These are phyloP conservation scores for Oikopleura dioica DNA, from an alignment of 23 tunicate genomes.

Conservation along the genomic window DNA sequence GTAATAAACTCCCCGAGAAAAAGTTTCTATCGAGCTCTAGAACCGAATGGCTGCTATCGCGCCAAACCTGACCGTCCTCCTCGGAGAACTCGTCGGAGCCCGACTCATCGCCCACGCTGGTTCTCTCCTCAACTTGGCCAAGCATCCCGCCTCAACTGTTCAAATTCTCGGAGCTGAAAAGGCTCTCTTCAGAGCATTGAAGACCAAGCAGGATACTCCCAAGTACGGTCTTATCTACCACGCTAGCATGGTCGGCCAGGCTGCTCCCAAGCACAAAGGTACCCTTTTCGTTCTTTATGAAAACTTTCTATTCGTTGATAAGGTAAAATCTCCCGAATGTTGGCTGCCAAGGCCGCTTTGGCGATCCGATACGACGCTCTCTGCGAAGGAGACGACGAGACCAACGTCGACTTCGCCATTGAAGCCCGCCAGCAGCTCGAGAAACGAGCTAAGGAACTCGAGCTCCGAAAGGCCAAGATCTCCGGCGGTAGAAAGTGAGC, in stretches of 20 bases:
- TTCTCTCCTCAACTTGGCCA: slow-evolving; percentile 68
- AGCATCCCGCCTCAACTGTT: slow-evolving; percentile 95
- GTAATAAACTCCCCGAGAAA: neutral
- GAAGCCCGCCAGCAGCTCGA: slow-evolving; percentile 36
- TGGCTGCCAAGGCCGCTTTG: slow-evolving; percentile 83
- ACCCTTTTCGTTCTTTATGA: neutral
- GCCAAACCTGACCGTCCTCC: slow-evolving; percentile 57
- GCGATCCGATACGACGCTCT: slow-evolving; percentile 88
- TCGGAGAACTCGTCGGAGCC: slow-evolving; percentile 92
- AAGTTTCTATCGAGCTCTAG: neutral
- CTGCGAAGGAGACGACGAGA: slow-evolving; percentile 34
- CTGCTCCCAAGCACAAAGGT: slow-evolving; percentile 66
- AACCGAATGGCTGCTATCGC: slow-evolving; percentile 94
- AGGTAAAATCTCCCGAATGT: slow-evolving; percentile 92
- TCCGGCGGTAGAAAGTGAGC: slow-evolving; percentile 31
- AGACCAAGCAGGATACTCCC: slow-evolving; percentile 84
- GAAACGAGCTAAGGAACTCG: slow-evolving; percentile 23
- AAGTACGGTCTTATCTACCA: slow-evolving; percentile 95
- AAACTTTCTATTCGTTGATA: neutral
- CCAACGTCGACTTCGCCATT: slow-evolving; percentile 40
- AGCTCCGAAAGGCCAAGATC: slow-evolving; percentile 26
- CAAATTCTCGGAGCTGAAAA: slow-evolving; percentile 98
- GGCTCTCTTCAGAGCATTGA: slow-evolving; percentile 84
- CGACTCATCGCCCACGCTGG: slow-evolving; percentile 90
- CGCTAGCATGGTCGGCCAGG: slow-evolving; percentile 60